Evolutionary conservation across 1,140 invertebrate genomes (phyloP).

Genomic region (Sesamia nonagrioides): DNA sequence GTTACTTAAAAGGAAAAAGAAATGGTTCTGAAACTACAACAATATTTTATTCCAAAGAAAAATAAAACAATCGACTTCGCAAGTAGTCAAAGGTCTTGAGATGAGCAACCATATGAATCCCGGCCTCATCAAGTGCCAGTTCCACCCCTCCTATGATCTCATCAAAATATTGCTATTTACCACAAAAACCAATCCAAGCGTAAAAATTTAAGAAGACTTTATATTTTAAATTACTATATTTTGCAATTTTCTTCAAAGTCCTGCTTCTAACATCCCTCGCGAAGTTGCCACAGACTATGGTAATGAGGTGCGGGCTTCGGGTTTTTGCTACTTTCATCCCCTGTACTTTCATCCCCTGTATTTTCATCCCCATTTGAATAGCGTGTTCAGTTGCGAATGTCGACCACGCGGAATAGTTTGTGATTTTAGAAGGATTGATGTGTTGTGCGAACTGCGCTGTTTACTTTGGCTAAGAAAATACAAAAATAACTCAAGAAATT

Average conservation of each 20-base stretch:
- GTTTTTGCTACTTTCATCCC: slow-evolving; percentile 66
- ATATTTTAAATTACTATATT: slow-evolving; percentile 39
- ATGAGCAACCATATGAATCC: background rate
- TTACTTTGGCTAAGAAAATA: slow-evolving; percentile 8
- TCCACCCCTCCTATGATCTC: background rate
- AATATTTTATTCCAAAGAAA: too few relatives aligned
- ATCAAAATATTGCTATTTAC: slow-evolving; percentile 22
- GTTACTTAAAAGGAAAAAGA: too few relatives aligned
- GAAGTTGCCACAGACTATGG: slow-evolving; percentile 63
- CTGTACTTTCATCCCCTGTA: slow-evolving; percentile 52
- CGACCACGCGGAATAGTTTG: slow-evolving; percentile 26
- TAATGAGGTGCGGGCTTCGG: slow-evolving; percentile 64
- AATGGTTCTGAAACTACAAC: too few relatives aligned
- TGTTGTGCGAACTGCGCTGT: slow-evolving; percentile 11
- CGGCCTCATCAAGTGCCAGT: background rate
- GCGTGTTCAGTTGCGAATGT: slow-evolving; percentile 42
- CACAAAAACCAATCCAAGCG: slow-evolving; percentile 5
- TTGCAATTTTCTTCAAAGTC: slow-evolving; percentile 39
- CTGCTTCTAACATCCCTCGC: slow-evolving; percentile 45
- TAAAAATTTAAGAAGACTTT: slow-evolving; percentile 31
- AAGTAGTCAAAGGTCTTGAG: background rate
- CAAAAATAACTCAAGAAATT: background rate
- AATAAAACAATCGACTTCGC: background rate
- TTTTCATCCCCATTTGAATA: slow-evolving; percentile 60
- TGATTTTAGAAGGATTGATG: slow-evolving; percentile 45